Evolutionary conservation across 2,797 vertebrate genomes (phyloP).

Genomic region (Okamejei kenojei): DNA sequence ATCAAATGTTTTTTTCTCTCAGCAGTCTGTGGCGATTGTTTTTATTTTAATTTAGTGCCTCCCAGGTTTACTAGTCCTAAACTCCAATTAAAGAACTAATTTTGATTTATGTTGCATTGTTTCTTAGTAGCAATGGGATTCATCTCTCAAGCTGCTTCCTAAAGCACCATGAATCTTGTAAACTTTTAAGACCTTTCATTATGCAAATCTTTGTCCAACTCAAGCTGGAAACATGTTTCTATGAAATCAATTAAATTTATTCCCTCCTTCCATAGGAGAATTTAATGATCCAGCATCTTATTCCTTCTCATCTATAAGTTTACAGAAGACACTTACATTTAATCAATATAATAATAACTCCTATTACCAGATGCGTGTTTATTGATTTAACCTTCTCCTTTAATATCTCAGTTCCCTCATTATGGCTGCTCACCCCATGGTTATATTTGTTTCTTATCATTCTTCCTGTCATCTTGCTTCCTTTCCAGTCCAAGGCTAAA

Average conservation of each 20-base stretch:
- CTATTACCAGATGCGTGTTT: background rate
- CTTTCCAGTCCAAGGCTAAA: background rate
- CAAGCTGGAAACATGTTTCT: background rate
- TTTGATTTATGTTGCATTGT: background rate
- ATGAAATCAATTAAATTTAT: too few species aligned
- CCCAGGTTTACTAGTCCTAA: background rate
- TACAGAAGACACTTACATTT: background rate
- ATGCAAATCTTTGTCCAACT: background rate
- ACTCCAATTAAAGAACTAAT: background rate
- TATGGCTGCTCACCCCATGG: background rate
- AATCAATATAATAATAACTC: slow-evolving; percentile 19
- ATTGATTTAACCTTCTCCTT: slow-evolving; percentile 23
- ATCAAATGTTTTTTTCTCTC: background rate
- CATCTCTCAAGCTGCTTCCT: background rate
- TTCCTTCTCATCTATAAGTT: background rate
- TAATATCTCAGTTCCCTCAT: slow-evolving; percentile 4
- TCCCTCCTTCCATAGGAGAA: background rate
- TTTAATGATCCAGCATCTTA: background rate
- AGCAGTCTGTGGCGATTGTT: background rate
- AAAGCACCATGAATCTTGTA: background rate
- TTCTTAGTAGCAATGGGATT: background rate
- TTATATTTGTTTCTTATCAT: slow-evolving; percentile 11
- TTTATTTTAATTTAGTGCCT: background rate
- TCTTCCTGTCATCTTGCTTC: slow-evolving; percentile 18
- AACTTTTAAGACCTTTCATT: background rate